phyloP scores from a whole-genome alignment of 2,113 vertebrate genomes.

The Condylura cristata region DNA sequence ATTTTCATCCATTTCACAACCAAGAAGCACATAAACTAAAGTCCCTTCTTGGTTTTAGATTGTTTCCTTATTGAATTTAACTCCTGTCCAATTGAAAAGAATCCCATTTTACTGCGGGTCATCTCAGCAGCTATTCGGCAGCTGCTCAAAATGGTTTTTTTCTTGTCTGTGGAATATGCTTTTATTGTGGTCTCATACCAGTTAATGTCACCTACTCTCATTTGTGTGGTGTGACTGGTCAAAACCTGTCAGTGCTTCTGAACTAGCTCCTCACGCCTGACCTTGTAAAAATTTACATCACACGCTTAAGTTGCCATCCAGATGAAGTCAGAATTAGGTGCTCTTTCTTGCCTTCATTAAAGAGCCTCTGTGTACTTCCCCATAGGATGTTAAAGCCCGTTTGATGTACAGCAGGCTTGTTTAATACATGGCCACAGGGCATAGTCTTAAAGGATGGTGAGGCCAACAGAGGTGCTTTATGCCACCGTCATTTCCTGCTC shows the following conservation, averaged over 20 bases:
- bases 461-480: background rate
- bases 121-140: slow-evolving; percentile 78
- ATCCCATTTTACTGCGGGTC: slow-evolving; percentile 79
- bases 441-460: background rate
- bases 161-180: slow-evolving; percentile 57
- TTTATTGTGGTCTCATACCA: slow-evolving; percentile 50
- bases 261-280: slow-evolving; percentile 54
- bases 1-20: slow-evolving; percentile 78
- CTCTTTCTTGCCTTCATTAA: slow-evolving; percentile 20
- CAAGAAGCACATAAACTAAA: slow-evolving; percentile 78
- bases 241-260: slow-evolving; percentile 72
- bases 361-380: background rate
- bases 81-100: slow-evolving; percentile 81
- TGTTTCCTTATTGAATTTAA: slow-evolving; percentile 81
- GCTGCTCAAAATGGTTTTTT: slow-evolving; percentile 68
- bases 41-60: slow-evolving; percentile 80
- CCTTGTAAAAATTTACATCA: slow-evolving; percentile 72
- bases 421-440: background rate
- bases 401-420: no score
- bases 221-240: slow-evolving; percentile 60
- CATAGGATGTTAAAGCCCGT: background rate
- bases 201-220: slow-evolving; percentile 65
- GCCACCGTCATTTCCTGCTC: background rate
- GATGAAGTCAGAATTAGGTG: slow-evolving; percentile 68
- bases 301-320: slow-evolving; percentile 75